phyloP scores from a whole-genome alignment of 1,140 invertebrate species.

The Lepidurus couesii region DNA sequence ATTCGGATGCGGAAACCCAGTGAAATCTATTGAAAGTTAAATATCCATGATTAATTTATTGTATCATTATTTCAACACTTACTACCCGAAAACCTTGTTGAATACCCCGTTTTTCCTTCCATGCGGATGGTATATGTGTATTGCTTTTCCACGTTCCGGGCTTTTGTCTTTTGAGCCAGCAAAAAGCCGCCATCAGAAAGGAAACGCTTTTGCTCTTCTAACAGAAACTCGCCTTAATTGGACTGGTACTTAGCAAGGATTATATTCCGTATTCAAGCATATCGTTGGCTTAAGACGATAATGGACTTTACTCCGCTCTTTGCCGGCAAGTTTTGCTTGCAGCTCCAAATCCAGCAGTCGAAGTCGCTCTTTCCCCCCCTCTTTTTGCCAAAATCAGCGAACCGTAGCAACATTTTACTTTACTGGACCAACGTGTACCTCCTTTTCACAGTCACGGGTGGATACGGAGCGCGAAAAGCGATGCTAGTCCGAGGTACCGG shows the following conservation, averaged over 20 bases:
- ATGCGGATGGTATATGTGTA: not conserved
- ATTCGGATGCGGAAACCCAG: not conserved
- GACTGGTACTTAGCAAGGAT: conserved; percentile 17
- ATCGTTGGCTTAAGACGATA: conserved; percentile 22
- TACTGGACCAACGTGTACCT: not conserved
- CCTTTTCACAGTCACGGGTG: not conserved
- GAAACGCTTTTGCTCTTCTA: not conserved
- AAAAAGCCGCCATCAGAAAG: not conserved
- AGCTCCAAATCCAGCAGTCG: not conserved
- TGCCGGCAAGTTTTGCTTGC: not conserved
- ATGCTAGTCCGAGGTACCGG: no score
- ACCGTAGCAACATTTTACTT: not conserved
- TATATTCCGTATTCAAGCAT: conserved; percentile 17
- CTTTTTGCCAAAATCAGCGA: not conserved
- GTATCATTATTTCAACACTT: not conserved
- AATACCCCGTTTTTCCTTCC: not conserved
- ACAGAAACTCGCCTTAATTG: conserved; percentile 15
- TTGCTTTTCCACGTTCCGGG: not conserved
- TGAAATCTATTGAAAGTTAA: not conserved
- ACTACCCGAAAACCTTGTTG: not conserved
- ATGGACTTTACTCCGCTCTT: not conserved
- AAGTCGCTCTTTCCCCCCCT: not conserved
- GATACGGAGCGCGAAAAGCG: no score
- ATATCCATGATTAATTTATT: not conserved
- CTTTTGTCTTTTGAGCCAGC: conserved; percentile 6